Evolutionary conservation across 2,113 vertebrate species (phyloP), one percentile per base, ranked within the genome.

Genomic region (Siniperca chuatsi): DNA sequence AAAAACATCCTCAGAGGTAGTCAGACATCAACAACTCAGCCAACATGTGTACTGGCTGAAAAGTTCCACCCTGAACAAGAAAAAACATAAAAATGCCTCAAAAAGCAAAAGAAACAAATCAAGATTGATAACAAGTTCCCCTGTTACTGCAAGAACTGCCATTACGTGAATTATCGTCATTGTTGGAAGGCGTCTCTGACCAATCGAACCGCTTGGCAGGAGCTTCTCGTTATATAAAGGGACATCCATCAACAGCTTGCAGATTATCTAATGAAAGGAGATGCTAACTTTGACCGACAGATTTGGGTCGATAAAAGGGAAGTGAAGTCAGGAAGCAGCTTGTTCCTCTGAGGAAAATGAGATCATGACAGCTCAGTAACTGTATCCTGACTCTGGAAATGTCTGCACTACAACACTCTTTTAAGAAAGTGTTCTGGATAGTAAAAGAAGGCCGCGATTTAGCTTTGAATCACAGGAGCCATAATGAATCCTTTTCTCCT

Each of bases 301-400:
- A 87, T 87, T 55, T 72, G 79, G 87, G 86, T 70, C 57, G 21
- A 76, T 78, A 37, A 77, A 82, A 33, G 57, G 86, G 92, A 93
- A 89, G 85, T 68, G 83, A 10, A 93, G 92, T 87, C 92, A 90
- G 92, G 92, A 93, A 91, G 88, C 92, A 90, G 92, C 89, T 89
- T 92, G 90, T 89, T 90, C 90, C 84, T 83, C 81, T 4, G 79
- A 87, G 84, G 77, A 90, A 81, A 84, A 83, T 85, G 83, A 90
- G 81, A 80, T 86, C 86, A 86, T 76, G 85, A 83, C 73, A 60
- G 74, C 29, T 81, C 61, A 8, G 73, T 75, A 66, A 88, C 85
- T 81, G 72, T 54, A 88, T 90, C 83, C 86, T 86, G 76, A 83
- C 58, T 57, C 54, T 79, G 74, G 67, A 64, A 57, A 54, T 4